Evolutionary conservation across 2,888 invertebrate genomes (phyloP).

Genomic region (Chironomus riparius): DNA sequence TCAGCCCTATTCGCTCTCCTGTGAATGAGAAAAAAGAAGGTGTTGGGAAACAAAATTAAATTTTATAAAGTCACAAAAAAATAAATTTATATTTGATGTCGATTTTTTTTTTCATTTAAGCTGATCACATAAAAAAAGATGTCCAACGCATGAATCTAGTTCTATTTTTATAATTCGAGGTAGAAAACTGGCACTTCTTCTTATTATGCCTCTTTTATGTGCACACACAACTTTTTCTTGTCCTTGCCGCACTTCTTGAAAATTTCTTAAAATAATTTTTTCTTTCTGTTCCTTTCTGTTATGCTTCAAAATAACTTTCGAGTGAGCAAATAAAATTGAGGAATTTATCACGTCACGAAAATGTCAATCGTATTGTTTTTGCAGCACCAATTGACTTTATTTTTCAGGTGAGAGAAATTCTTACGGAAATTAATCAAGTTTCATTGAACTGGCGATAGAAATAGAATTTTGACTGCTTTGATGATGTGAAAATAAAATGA

Average conservation of each 20-base stretch:
- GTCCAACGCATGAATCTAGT: background rate
- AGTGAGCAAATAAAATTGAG: no score
- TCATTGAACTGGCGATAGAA: no score
- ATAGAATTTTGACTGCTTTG: no score
- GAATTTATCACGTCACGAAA: no score
- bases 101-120: background rate
- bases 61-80: background rate
- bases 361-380: no score
- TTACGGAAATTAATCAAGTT: no score
- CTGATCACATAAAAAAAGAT: slow-evolving; percentile 30
- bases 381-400: no score
- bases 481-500: no score
- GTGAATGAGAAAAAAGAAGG: slow-evolving; percentile 30
- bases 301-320: no score
- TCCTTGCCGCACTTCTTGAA: background rate
- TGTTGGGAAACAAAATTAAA: background rate
- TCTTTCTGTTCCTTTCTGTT: no score
- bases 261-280: no score
- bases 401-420: no score
- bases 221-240: background rate
- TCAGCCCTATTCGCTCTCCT: slow-evolving; percentile 45
- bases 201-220: background rate
- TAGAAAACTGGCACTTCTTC: background rate
- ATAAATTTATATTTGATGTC: background rate
- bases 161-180: background rate